phyloP scores from a whole-genome alignment of 2,113 vertebrate genomes.

The Calypte anna region DNA sequence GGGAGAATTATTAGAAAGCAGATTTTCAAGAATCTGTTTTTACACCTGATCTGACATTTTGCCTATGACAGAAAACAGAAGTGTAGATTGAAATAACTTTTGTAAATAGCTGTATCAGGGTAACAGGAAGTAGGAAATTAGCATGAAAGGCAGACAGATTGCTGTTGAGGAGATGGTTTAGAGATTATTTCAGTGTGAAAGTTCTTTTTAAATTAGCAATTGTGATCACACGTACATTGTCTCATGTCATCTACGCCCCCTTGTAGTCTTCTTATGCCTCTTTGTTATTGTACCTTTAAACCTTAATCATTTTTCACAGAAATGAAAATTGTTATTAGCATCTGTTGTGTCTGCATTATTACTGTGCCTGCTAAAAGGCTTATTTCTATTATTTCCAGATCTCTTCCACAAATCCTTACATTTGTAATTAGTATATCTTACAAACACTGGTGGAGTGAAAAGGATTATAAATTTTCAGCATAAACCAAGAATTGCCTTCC shows the following conservation, averaged over 20 bases:
- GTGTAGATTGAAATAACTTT: background rate
- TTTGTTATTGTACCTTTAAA: constrained; percentile 49
- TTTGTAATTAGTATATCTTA: constrained; percentile 33
- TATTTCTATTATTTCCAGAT: constrained; percentile 53
- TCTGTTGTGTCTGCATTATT: constrained; percentile 65
- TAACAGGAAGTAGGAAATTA: background rate
- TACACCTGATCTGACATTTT: background rate
- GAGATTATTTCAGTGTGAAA: constrained; percentile 32
- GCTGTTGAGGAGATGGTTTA: background rate
- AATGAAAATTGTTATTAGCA: constrained; percentile 57
- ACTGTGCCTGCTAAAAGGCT: constrained; percentile 37
- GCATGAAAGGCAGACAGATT: constrained; percentile 10
- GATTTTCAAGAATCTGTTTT: background rate
- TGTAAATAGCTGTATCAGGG: background rate
- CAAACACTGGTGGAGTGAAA: background rate
- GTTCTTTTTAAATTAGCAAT: constrained; percentile 43
- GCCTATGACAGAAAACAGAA: background rate
- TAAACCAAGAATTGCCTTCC: background rate
- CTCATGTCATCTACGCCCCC: background rate
- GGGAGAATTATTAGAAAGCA: background rate
- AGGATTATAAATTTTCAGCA: background rate
- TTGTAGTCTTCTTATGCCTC: background rate
- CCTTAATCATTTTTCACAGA: constrained; percentile 55
- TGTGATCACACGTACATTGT: constrained; percentile 44
- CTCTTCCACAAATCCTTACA: constrained; percentile 28